Evolutionary conservation across 23 tunicate species (phyloP), one percentile per base, ranked within the genome.

Genomic region (Trididemnum clinides): DNA sequence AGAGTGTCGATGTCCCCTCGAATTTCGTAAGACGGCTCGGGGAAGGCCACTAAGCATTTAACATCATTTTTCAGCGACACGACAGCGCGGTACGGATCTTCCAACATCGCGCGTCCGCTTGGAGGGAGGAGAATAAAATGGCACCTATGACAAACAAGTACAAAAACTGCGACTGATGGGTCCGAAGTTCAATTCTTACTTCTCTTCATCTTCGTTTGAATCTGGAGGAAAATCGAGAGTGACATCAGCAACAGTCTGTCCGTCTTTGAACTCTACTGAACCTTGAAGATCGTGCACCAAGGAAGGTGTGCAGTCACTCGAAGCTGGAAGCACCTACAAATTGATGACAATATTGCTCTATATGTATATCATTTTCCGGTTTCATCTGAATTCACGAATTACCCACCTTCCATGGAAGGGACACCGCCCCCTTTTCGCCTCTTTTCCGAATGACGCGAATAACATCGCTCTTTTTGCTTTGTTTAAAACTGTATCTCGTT

Each of bases 371-470:
- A n/a, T n/a, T n/a, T n/a, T n/a, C n/a, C n/a, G n/a, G n/a, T n/a
- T n/a, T n/a, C n/a, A n/a, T n/a, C n/a, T n/a, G n/a, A n/a, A n/a
- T n/a, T n/a, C n/a, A n/a, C n/a, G n/a, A n/a, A n/a, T n/a, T 18
- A 80, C 85, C 51, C 2, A 94, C 98, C 74, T 72, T 96, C 99
- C 99, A 96, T 1, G 97, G 88, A 15, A 90, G 77, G 22, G 93
- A 70, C 32, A 95, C 93, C 23, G 84, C 88, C 1, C 99, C 99
- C 28, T 85, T 85, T 1, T 39, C 74, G 7, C 96, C 99, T 3
- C 78, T 85, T 27, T 38, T 71, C 32, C 99, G 39, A 33, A 96
- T 18, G 30, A 96, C 92, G 3, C 63, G 84, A 6, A 96, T 88
- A 0, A 44, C 73, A 18, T 81, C 93, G 18, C 85, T 36, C 49